Conservation (phyloP, 1,140 invertebrate species). For the Drosophila littoralis region DNA sequence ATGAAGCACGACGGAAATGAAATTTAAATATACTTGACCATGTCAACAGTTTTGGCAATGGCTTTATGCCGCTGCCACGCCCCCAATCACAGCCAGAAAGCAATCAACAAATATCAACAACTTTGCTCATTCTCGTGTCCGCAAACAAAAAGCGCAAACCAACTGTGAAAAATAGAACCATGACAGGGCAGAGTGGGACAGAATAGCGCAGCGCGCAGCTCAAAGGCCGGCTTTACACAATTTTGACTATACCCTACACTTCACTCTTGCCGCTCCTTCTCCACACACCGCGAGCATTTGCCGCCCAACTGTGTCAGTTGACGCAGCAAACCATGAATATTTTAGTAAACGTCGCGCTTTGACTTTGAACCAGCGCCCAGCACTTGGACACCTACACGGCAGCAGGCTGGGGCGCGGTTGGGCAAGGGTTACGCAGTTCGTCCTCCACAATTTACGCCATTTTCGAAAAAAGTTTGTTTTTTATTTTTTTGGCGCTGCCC, state of each 20-base stretch:
- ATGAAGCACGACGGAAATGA: slow-evolving; percentile 5
- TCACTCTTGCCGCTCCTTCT: not conserved
- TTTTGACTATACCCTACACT: not conserved
- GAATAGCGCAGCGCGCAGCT: slow-evolving; percentile 33
- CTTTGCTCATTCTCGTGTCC: slow-evolving; percentile 67
- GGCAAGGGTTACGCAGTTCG: slow-evolving; percentile 52
- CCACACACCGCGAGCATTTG: not conserved
- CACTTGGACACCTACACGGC: slow-evolving; percentile 64
- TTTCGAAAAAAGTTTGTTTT: slow-evolving; percentile 65
- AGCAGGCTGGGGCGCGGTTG: slow-evolving; percentile 13
- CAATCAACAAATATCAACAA: slow-evolving; percentile 81
- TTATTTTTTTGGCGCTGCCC: slow-evolving; percentile 28
- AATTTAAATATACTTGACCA: slow-evolving; percentile 47
- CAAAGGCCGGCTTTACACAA: slow-evolving; percentile 56
- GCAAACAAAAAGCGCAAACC: slow-evolving; percentile 65
- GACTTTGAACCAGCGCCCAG: slow-evolving; percentile 53
- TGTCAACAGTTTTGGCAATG: slow-evolving; percentile 36
- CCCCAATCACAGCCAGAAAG: slow-evolving; percentile 62
- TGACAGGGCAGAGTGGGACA: slow-evolving; percentile 29
- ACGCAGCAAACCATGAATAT: slow-evolving; percentile 77
- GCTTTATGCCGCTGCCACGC: slow-evolving; percentile 3
- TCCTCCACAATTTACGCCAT: slow-evolving; percentile 72
- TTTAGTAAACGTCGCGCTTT: slow-evolving; percentile 78
- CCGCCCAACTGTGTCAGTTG: slow-evolving; percentile 57
- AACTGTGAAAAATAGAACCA: slow-evolving; percentile 31